A percentile compares a stretch with the other conserved stretches of the same genome.
Conservation (phyloP, 2,113 vertebrate species). For the Gasterosteus aculeatus region DNA sequence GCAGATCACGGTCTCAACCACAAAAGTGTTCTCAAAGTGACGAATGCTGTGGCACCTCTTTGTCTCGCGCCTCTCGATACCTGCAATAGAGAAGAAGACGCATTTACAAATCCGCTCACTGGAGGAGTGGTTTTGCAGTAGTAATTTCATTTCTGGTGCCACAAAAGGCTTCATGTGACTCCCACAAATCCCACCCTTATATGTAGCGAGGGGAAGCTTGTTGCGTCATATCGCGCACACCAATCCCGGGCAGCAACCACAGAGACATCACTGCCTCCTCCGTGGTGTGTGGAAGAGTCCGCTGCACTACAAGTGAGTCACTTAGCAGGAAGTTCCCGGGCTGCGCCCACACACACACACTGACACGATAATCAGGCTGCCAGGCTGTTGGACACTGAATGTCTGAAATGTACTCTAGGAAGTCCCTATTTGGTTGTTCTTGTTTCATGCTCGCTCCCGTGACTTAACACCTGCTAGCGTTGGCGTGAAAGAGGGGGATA, state of each 20-base stretch:
- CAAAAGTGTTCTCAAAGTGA: conserved; percentile 96
- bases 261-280: conserved; percentile 59
- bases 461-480: conserved; percentile 14
- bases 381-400: conserved; percentile 32
- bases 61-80: conserved; percentile 85
- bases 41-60: conserved; percentile 88
- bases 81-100: conserved; percentile 69
- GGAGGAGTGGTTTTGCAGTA: background rate
- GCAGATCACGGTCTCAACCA: conserved; percentile 94
- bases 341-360: conserved; percentile 59
- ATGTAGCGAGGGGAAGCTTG: conserved; percentile 58
- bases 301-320: conserved; percentile 69
- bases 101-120: conserved; percentile 28
- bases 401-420: conserved; percentile 42
- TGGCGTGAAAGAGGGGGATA: conserved; percentile 20
- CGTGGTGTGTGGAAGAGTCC: conserved; percentile 64
- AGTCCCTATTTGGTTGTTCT: conserved; percentile 56
- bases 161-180: background rate
- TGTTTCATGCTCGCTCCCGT: conserved; percentile 13
- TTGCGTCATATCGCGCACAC: conserved; percentile 46
- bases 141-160: background rate
- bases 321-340: conserved; percentile 68
- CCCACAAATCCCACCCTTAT: conserved; percentile 45
- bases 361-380: conserved; percentile 27
- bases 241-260: conserved; percentile 43